Evolutionary conservation across 2,888 invertebrate species (phyloP).

Genomic region (Eupithecia abbreviata): DNA sequence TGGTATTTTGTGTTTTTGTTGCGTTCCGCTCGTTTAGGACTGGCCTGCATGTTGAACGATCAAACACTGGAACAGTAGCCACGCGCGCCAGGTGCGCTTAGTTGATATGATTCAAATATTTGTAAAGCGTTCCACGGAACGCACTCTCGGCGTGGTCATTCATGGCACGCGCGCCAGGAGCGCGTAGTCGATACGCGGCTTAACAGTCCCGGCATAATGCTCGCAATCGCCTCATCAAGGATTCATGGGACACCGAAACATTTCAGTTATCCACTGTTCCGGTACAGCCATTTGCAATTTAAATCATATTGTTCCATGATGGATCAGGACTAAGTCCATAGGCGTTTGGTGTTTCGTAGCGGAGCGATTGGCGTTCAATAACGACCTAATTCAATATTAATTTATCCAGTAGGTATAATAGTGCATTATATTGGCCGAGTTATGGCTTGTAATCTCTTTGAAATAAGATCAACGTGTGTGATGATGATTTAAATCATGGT

Average conservation of each 20-base stretch:
- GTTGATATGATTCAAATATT: too few species aligned
- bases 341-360: not conserved
- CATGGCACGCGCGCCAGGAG: too few species aligned
- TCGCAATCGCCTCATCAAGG: conserved; percentile 46
- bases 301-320: conserved; percentile 34
- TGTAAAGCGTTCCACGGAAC: too few species aligned
- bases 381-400: not conserved
- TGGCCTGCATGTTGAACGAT: too few species aligned
- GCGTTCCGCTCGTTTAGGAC: too few species aligned
- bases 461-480: not conserved
- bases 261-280: conserved; percentile 50
- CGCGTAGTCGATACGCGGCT: too few species aligned
- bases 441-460: not conserved
- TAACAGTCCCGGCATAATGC: not conserved
- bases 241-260: conserved; percentile 55
- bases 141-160: too few species aligned
- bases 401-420: not conserved
- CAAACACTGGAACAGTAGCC: too few species aligned
- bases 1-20: too few species aligned
- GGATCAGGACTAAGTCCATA: conserved; percentile 12
- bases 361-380: not conserved
- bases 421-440: not conserved
- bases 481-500: not conserved
- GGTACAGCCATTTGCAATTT: conserved; percentile 39
- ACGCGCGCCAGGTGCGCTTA: too few species aligned